Base-by-base conservation (phyloP, 2,888 invertebrate genomes). In the Petrolisthes manimaculis region DNA sequence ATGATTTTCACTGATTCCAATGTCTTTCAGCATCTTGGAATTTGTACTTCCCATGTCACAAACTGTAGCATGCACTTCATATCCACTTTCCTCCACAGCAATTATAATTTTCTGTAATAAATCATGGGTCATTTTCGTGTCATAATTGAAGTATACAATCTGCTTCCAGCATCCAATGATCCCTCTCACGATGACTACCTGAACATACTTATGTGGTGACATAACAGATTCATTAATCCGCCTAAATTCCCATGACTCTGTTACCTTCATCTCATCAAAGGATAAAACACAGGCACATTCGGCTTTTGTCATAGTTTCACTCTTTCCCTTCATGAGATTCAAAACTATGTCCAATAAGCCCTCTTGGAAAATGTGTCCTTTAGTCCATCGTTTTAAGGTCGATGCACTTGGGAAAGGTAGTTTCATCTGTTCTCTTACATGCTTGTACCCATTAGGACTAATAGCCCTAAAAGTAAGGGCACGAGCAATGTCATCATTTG, bases 41-140 rank as follows among this genome's bases (percentile, higher is more conserved):
- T 67, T 67, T 12, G 18, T 14, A 67, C 67, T 67, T 18, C 67
- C 67, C 67, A 67, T 67, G 18, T 67, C 67, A 67, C 67, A 37
- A 37, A 37, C 37, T 37, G 37, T 37, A 37, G 37, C 37, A 37
- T 37, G 37, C 74, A 74, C 74, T 74, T 74, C 74, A n/a, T 21
- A 74, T n/a, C 74, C 74, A 74, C 18, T 74, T 74, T 74, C n/a
- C 24, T 74, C 74, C 74, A 74, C 24, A 74, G 74, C 74, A 18
- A 18, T 74, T 74, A 74, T 74, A 21, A 74, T 74, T 74, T 12
- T 21, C 74, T 21, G 12, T 21, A 74, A 1, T n/a, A 74, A n/a
- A 21, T 74, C 74, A 21, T 18, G 14, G 74, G 74, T 74, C 18
- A 74, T 74, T 74, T 74, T 74, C n/a, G 18, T 21, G 4, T 74